Conservation (phyloP, 2,888 invertebrate species). For the Ypsolopha sequella region DNA sequence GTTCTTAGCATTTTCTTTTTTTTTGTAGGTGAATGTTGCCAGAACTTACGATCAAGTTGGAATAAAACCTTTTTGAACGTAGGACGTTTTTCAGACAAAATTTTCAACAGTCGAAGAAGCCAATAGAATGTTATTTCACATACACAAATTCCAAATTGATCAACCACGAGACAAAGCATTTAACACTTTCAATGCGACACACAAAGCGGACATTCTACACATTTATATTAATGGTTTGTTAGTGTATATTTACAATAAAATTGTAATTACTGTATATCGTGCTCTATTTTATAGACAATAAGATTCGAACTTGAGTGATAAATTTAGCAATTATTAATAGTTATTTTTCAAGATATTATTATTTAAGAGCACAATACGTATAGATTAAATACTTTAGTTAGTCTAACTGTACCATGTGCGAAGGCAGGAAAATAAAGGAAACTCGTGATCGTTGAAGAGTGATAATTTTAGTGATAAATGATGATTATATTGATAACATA, state of each 20-base stretch:
- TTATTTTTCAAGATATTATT: neutral
- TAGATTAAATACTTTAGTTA: neutral
- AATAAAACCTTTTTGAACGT: constrained; percentile 28
- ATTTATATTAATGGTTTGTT: constrained; percentile 54
- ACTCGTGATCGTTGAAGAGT: neutral
- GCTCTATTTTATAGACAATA: neutral
- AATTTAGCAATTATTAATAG: neutral
- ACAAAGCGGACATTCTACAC: constrained; percentile 40
- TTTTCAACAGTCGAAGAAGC: constrained; percentile 28
- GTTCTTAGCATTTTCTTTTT: neutral
- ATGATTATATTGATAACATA: constrained; percentile 25
- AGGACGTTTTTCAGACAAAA: neutral
- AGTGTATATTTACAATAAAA: constrained; percentile 53
- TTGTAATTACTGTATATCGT: neutral
- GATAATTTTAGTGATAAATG: neutral
- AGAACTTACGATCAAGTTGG: constrained; percentile 61
- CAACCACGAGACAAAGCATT: constrained; percentile 47
- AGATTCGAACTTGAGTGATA: neutral
- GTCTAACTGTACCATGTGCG: neutral
- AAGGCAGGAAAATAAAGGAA: neutral
- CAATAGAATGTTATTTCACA: constrained; percentile 46
- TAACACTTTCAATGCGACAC: constrained; percentile 38
- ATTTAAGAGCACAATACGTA: constrained; percentile 18
- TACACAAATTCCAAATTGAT: constrained; percentile 65
- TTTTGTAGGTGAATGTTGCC: constrained; percentile 37